Conservation (phyloP, 2,888 invertebrate genomes). For the Mythimna vitellina region DNA sequence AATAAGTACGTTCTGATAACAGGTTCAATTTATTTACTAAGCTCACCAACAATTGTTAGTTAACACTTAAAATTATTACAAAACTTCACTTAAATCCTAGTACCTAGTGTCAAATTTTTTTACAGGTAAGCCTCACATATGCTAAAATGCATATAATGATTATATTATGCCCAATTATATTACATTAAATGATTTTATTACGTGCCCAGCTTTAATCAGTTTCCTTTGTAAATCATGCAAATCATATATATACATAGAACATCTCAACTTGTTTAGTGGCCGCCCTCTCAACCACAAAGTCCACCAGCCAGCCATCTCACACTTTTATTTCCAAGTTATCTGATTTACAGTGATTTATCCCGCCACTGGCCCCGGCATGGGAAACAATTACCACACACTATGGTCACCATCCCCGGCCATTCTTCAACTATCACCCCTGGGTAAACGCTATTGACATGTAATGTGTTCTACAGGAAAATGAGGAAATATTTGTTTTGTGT, state of each 20-base stretch:
- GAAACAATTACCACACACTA: slow-evolving; percentile 80
- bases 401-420: slow-evolving; percentile 55
- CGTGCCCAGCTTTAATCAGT: too few relatives aligned
- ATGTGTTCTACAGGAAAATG: slow-evolving; percentile 10
- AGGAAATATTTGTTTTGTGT: slow-evolving; percentile 3
- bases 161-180: too few relatives aligned
- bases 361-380: slow-evolving; percentile 69
- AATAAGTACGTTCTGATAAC: too few relatives aligned
- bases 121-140: too few relatives aligned
- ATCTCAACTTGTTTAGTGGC: slow-evolving; percentile 13
- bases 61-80: too few relatives aligned
- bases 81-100: too few relatives aligned
- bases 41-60: too few relatives aligned
- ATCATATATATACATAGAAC: neutral
- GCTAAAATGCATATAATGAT: too few relatives aligned
- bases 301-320: slow-evolving; percentile 57
- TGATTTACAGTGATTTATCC: slow-evolving; percentile 81
- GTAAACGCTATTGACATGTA: slow-evolving; percentile 24
- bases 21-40: too few relatives aligned
- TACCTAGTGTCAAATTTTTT: too few relatives aligned
- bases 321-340: slow-evolving; percentile 81
- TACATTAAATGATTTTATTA: too few relatives aligned
- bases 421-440: slow-evolving; percentile 49
- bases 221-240: neutral
- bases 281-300: slow-evolving; percentile 8